A percentile compares a stretch with the other conserved stretches of the same genome.
phyloP scores from a whole-genome alignment of 2,113 vertebrate species.

The Lepisosteus osseus region DNA sequence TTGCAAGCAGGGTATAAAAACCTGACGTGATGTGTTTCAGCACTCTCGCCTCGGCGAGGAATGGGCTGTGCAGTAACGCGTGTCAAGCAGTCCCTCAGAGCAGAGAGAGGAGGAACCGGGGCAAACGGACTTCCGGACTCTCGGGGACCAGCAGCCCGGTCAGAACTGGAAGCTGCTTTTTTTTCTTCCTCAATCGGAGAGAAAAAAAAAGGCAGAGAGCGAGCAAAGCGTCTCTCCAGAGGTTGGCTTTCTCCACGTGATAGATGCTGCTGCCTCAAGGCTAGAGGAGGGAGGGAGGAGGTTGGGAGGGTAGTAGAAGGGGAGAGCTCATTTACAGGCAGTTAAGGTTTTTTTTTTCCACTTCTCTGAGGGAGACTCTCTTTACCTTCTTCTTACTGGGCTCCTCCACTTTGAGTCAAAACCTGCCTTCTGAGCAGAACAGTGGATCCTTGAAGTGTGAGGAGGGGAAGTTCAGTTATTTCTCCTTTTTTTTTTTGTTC shows the following conservation, averaged over 20 bases:
- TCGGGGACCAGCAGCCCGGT: background rate
- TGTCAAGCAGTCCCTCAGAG: background rate
- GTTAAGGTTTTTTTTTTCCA: background rate
- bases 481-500: constrained; percentile 15
- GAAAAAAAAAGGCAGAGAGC: constrained; percentile 1
- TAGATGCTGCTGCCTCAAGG: constrained; percentile 10
- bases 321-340: background rate
- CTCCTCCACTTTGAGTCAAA: background rate
- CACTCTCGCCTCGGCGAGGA: no score
- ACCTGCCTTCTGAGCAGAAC: background rate
- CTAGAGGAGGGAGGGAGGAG: constrained; percentile 3
- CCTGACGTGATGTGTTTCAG: no score
- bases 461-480: background rate
- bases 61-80: no score
- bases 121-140: background rate
- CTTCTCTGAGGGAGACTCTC: background rate
- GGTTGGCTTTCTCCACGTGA: constrained; percentile 19
- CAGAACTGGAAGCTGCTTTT: no score
- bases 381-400: background rate
- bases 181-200: background rate
- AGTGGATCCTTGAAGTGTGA: background rate
- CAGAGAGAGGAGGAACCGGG: background rate
- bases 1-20: no score
- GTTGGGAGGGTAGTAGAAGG: background rate
- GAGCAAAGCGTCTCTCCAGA: constrained; percentile 18